A percentile compares a stretch with the other conserved stretches of the same genome.
These are phyloP conservation scores for Glossophaga mutica DNA, from an alignment of 2,797 vertebrate genomes.

Conservation along the genomic window DNA sequence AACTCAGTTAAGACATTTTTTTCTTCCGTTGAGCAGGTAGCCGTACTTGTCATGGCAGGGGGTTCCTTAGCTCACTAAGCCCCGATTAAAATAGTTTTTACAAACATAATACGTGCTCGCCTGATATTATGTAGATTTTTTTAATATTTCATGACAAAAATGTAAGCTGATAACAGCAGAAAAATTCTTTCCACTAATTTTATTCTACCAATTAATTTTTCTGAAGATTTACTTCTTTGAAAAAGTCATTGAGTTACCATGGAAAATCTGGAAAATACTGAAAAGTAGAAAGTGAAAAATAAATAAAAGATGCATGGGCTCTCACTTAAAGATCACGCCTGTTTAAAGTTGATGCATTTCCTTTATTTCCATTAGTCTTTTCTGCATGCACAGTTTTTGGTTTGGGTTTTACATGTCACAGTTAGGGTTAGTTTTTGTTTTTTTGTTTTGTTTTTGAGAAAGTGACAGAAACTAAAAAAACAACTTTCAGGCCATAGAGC, in stretches of 20 bases:
- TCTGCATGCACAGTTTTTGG: background rate
- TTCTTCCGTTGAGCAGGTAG: background rate
- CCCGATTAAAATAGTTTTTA: conserved; percentile 58
- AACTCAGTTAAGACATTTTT: conserved; percentile 19
- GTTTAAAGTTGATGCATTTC: background rate
- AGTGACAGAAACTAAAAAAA: background rate
- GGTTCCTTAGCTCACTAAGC: conserved; percentile 34
- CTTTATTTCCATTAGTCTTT: background rate
- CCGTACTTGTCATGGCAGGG: conserved; percentile 32
- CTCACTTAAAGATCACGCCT: background rate
- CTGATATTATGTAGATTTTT: background rate
- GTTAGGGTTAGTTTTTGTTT: background rate
- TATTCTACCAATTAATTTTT: background rate
- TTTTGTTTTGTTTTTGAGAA: conserved; percentile 24
- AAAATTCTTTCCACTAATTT: background rate
- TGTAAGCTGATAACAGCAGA: conserved; percentile 47
- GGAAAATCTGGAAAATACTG: background rate
- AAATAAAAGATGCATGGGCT: background rate
- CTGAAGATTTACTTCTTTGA: background rate
- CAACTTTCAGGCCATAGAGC: background rate
- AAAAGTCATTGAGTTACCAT: background rate
- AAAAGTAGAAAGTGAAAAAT: conserved; percentile 4
- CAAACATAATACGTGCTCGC: background rate
- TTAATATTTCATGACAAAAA: conserved; percentile 22
- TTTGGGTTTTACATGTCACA: background rate